Evolutionary conservation across 2,888 invertebrate species (phyloP).

Genomic region (Neelides folsomi): DNA sequence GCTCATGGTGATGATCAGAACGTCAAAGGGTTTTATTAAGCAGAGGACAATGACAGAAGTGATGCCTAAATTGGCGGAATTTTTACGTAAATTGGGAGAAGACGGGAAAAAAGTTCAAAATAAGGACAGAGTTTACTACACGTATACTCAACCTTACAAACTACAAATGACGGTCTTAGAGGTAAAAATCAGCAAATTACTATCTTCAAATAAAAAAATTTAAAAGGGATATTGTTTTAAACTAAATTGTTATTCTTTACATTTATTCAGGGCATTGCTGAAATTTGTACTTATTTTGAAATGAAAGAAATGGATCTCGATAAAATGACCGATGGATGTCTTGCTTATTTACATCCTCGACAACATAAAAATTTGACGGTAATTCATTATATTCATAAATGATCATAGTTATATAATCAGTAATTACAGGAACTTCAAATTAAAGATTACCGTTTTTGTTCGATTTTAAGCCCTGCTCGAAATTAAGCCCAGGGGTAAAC

Average conservation of each 20-base stretch:
- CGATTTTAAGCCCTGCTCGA: too few relatives aligned
- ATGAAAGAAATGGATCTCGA: slow-evolving; percentile 26
- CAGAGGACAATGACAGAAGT: slow-evolving; percentile 26
- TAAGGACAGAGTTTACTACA: slow-evolving; percentile 25
- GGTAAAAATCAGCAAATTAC: slow-evolving; percentile 9
- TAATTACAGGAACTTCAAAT: too few relatives aligned
- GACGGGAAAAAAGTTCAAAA: slow-evolving; percentile 18
- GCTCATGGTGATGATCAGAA: slow-evolving; percentile 13
- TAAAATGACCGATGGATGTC: slow-evolving; percentile 23
- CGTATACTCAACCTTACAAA: slow-evolving; percentile 30
- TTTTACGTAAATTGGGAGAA: slow-evolving; percentile 15
- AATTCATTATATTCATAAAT: too few relatives aligned
- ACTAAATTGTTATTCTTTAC: too few relatives aligned
- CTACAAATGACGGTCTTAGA: slow-evolving; percentile 24
- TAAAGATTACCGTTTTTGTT: too few relatives aligned
- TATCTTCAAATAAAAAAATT: neutral
- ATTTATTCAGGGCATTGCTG: slow-evolving; percentile 19
- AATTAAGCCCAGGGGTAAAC: too few relatives aligned
- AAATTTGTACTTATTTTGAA: slow-evolving; percentile 21
- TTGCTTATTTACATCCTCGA: slow-evolving; percentile 19
- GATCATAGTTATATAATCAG: neutral
- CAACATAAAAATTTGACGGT: slow-evolving; percentile 30
- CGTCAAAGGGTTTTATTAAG: slow-evolving; percentile 21
- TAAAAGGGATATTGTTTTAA: neutral
- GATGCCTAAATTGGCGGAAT: slow-evolving; percentile 22